Evolutionary conservation across 2,797 vertebrate species (phyloP), one percentile per base, ranked within the genome.

Genomic region (Microctenopoma lineatum): DNA sequence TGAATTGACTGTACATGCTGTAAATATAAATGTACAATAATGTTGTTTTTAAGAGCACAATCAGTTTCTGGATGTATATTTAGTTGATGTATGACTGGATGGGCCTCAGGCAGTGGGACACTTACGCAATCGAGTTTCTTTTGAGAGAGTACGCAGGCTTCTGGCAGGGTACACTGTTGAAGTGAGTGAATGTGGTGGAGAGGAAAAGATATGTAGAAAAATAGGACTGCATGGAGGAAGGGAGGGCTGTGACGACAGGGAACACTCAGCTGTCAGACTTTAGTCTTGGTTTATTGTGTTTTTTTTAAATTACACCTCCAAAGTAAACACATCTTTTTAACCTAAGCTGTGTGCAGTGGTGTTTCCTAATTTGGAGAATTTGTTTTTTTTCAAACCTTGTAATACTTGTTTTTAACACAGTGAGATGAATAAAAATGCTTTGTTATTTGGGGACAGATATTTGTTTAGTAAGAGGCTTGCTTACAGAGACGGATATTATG

Each of bases 1-100:
- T 67, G 55, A 64, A 70, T 69, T 63, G 69, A 59, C 61, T 87
- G 94, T 94, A 95, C 69, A 95, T 93, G 92, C 34, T 92, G 91
- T 93, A 91, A 80, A 92, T 87, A 90, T 44, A 84, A 29, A 39
- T 79, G 79, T 79, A 75, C 60, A 58, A 75, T 54, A 45, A 56
- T 69, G 51, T 70, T 15, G 0, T 5, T 34, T 34, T 39, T 39
- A 55, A 77, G 81, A 69, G 84, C 81, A 76, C 84, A 83, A 76
- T 86, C 32, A 70, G 75, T 81, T 87, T 79, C 80, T 86, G 84
- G 82, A 83, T 89, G 82, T 88, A 75, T 80, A 48, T 86, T 83
- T 82, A 75, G 78, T 82, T 66, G 71, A 83, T 66, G 69, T 54
- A 5, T 67, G 78, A 64, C 48, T 51, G 57, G 58, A 80, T 27